Base-by-base conservation (phyloP, 2,797 vertebrate genomes). In the Syndactyla subalaris region DNA sequence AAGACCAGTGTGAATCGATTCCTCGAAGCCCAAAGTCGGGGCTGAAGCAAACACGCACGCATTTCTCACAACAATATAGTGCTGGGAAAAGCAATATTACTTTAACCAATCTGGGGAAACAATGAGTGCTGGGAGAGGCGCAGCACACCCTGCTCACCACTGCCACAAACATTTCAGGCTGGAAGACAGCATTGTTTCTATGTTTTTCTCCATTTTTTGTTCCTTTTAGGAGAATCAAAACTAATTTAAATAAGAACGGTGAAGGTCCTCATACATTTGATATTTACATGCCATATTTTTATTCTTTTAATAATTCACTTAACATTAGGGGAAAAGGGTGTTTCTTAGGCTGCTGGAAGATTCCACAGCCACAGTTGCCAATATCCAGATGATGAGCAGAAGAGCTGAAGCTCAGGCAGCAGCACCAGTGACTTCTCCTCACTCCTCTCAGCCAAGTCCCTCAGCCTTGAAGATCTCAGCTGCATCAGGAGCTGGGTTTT, bases 21-120 rank as follows among this genome's bases (percentile, higher is more conserved):
- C 84, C 82, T 92, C 63, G 88, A 96, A 97, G 95, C 81, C 96
- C 96, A 88, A 97, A 96, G 96, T 96, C 80, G 76, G 62, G 92
- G 63, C 80, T 94, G 92, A 96, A 97, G 95, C 88, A 88, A 89
- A 90, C 74, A 92, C n/a, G 15, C 89, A 67, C n/a, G 59, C 85
- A 84, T 95, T 97, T 96, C 96, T 96, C 95, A 96, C 72, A 96
- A 93, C 74, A 93, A 71, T 88, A 48, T 27, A 85, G 85, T 62
- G 45, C 76, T 91, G 85, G 66, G 58, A 89, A 90, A 91, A 88
- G 82, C 71, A 89, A 46, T 87, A 85, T 88, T 93, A 72, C 92
- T 86, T 67, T 82, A 92, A 94, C 92, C 24, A 95, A 97, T 96
- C 72, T 85, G 93, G 92, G 89, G 94, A 88, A 96, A 92, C 92